A percentile compares a stretch with the other conserved stretches of the same genome.
These are phyloP conservation scores for Notodonta dromedarius DNA, from an alignment of 2,888 invertebrate genomes.

Conservation along the genomic window DNA sequence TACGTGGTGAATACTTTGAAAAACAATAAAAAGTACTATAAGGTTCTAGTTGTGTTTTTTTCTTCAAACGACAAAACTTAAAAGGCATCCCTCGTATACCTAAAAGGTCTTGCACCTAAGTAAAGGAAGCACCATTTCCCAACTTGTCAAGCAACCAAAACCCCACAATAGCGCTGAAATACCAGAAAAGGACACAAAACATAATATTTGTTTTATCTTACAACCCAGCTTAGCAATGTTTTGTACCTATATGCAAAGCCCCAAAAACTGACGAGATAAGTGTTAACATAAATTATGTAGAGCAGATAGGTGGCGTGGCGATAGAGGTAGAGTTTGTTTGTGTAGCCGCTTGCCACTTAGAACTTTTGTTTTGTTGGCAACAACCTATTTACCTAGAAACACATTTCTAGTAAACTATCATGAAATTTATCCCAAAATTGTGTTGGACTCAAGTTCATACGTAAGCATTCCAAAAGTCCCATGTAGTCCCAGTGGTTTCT, in stretches of 20 bases:
- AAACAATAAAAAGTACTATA: no score
- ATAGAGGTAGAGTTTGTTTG: constrained; percentile 9
- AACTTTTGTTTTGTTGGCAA: constrained; percentile 8
- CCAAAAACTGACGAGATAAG: constrained; percentile 21
- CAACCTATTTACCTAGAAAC: background rate
- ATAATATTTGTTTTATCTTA: constrained; percentile 5
- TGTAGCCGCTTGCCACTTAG: constrained; percentile 11
- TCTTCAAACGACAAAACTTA: no score
- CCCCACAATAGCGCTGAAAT: background rate
- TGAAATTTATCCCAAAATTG: no score
- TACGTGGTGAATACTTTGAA: no score
- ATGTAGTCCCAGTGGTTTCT: no score
- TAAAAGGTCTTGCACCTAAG: background rate
- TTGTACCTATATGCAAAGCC: constrained; percentile 8
- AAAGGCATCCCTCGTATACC: no score
- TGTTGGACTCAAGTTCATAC: no score
- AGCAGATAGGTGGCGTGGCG: constrained; percentile 1
- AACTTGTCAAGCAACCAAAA: background rate
- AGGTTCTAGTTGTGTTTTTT: no score
- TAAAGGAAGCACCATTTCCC: background rate
- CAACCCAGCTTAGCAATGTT: constrained; percentile 11
- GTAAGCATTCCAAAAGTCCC: no score
- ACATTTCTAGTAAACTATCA: no score
- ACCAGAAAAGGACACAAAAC: background rate
- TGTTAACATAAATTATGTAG: constrained; percentile 21